phyloP scores from a whole-genome alignment of 2,888 invertebrate genomes.

The Euzetes globulus region DNA sequence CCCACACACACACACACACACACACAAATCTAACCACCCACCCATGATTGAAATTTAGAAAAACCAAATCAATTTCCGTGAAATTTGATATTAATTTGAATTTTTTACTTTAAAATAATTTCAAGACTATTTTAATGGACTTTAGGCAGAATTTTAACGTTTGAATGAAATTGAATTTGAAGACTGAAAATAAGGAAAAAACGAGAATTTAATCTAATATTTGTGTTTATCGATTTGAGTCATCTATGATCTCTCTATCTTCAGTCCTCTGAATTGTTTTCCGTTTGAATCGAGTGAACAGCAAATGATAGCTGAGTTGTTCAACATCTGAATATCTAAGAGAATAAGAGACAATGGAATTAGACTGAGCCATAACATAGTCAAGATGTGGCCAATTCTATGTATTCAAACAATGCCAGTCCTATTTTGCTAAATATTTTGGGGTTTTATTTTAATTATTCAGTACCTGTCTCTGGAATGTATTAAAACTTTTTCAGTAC shows the following conservation, averaged over 20 bases:
- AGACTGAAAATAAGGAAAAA: no score
- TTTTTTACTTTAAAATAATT: no score
- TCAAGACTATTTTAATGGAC: no score
- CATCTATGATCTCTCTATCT: background rate
- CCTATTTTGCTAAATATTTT: background rate
- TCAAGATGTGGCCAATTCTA: background rate
- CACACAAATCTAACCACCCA: no score
- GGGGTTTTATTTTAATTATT: background rate
- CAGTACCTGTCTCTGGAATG: background rate
- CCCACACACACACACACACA: no score
- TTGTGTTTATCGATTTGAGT: constrained; percentile 1
- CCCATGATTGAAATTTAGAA: no score
- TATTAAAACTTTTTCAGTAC: background rate
- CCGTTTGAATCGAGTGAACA: background rate
- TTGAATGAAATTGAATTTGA: no score
- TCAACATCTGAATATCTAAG: background rate
- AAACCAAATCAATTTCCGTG: no score
- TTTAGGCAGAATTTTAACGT: no score
- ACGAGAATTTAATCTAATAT: background rate
- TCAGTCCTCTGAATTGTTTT: background rate
- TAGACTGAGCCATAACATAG: background rate
- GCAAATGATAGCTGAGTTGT: background rate
- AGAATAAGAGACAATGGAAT: background rate
- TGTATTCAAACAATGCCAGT: background rate
- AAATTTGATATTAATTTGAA: no score